phyloP scores from a whole-genome alignment of 2,113 vertebrate species.

The Saimiri boliviensis region DNA sequence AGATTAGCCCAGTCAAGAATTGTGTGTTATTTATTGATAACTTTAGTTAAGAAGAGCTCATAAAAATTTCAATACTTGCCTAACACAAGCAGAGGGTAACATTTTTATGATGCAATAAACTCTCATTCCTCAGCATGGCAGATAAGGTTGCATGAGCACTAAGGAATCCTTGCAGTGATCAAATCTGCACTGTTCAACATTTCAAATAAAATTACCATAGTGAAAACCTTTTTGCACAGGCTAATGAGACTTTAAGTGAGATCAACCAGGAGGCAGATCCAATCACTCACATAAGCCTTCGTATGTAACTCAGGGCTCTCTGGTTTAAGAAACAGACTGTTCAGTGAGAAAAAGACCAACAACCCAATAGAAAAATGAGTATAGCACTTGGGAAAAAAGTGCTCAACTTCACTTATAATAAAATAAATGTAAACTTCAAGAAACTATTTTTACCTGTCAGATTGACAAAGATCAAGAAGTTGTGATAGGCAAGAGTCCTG shows the following conservation, averaged over 20 bases:
- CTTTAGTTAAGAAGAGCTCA: conserved; percentile 59
- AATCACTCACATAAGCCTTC: conserved; percentile 19
- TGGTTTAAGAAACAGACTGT: conserved; percentile 45
- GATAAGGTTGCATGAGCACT: conserved; percentile 54
- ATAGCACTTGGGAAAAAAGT: neutral
- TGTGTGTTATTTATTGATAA: conserved; percentile 71
- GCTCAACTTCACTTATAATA: neutral
- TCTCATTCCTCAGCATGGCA: conserved; percentile 38
- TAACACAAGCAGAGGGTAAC: conserved; percentile 39
- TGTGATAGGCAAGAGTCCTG: neutral
- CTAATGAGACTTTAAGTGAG: conserved; percentile 73
- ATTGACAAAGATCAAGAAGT: neutral
- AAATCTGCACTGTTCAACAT: conserved; percentile 66
- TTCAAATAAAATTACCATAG: conserved; percentile 62
- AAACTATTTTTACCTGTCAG: neutral
- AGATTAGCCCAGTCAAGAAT: conserved; percentile 56
- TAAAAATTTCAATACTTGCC: conserved; percentile 69
- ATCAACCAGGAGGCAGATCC: conserved; percentile 61
- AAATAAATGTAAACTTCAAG: neutral
- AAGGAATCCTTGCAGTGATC: conserved; percentile 62
- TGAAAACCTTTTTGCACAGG: conserved; percentile 61
- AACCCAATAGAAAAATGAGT: neutral
- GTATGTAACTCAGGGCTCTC: neutral
- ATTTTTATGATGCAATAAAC: conserved; percentile 75
- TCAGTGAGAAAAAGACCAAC: neutral